Evolutionary conservation across 2,888 invertebrate genomes (phyloP), one percentile per base, ranked within the genome.

Genomic region (Ectemnius cavifrons): DNA sequence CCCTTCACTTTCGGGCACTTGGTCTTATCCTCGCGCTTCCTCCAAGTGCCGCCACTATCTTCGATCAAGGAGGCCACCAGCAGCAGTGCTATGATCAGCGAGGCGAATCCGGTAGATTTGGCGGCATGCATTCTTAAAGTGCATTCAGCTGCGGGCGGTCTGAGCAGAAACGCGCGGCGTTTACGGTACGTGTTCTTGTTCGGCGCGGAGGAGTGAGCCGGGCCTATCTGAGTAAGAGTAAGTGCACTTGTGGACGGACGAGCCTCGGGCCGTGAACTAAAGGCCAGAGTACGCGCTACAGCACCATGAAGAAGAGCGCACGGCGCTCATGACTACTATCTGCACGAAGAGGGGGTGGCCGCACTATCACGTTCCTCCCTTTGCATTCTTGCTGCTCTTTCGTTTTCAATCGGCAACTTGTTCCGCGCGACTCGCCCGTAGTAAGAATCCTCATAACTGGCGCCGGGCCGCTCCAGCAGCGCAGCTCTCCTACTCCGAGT

Each of bases 1-100:
- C 95, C 95, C 89, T 94, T 95, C 77, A 97, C 97, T 93, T 93
- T 93, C 0, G 95, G 95, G 85, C 95, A 95, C 89, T 94, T 94
- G 16, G 92, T 92, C 85, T 94, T 93, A 89, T 95, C 95, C 84
- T 95, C 94, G 52, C 93, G 91, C 81, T 92, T 92, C 83, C 91
- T 90, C 89, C 89, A 91, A 14, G 75, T 67, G 28, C 78, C 80
- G 49, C 67, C 73, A 46, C 71, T 67, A 28, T 67, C 68, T 52
- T 63, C 73, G 62, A 78, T 75, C n/a, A 80, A 56, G 37, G 65
- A 64, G 46, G 62, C 52, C 52, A 71, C 49, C 27, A 83, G 60
- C 57, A 83, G 67, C 58, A 78, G 60, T 58, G 74, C 70, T 67
- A 77, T 64, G 67, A 73, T 73, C 63, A 63, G 47, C 67, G 71